Percentiles rank a stretch among this genome's conserved stretches.
Evolutionary conservation across 2,797 vertebrate species (phyloP).

Genomic region (Sphaeramia orbicularis): DNA sequence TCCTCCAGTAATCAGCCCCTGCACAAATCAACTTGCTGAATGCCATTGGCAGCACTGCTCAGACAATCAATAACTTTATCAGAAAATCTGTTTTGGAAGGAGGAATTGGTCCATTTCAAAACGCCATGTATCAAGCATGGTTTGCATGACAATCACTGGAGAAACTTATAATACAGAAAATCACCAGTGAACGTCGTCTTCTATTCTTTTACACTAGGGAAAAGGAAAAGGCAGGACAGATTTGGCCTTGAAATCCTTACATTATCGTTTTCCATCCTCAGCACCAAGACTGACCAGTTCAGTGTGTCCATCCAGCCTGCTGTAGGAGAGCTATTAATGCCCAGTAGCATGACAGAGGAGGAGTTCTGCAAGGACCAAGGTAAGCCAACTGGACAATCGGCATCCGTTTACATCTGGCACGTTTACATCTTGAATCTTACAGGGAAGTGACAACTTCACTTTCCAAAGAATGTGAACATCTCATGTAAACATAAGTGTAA

Average conservation of each 20-base stretch:
- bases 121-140: constrained; percentile 88
- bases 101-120: constrained; percentile 89
- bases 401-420: too few relatives aligned
- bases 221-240: not conserved
- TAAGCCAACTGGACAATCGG: constrained; percentile 53
- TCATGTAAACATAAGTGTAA: too few relatives aligned
- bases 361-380: constrained; percentile 95
- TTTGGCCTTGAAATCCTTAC: not conserved
- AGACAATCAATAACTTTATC: constrained; percentile 92
- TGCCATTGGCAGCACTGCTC: constrained; percentile 88
- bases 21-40: constrained; percentile 90
- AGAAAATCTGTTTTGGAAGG: constrained; percentile 89
- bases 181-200: not conserved
- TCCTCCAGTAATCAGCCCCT: constrained; percentile 94
- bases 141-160: constrained; percentile 85
- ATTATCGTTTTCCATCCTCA: constrained; percentile 55
- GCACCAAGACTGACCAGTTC: constrained; percentile 93
- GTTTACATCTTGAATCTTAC: too few relatives aligned
- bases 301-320: constrained; percentile 92
- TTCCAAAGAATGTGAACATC: too few relatives aligned
- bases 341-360: constrained; percentile 90
- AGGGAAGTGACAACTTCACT: too few relatives aligned
- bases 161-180: constrained; percentile 55
- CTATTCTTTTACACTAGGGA: not conserved
- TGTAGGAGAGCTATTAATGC: constrained; percentile 93